phyloP scores from a whole-genome alignment of 2,113 vertebrate genomes.

The Charina bottae region DNA sequence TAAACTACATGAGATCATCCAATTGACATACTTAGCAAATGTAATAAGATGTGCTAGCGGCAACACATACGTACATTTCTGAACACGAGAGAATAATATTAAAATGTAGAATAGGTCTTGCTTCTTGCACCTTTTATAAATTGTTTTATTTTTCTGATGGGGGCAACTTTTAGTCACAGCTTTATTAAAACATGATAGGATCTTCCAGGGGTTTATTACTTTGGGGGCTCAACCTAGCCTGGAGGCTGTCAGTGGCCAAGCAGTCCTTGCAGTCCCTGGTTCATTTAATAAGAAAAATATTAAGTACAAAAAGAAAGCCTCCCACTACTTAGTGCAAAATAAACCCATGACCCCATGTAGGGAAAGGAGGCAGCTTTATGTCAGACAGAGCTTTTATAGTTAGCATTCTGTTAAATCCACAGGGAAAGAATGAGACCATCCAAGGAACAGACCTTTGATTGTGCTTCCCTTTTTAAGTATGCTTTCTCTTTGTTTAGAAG shows the following conservation, averaged over 20 bases:
- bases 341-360: background rate
- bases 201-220: background rate
- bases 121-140: background rate
- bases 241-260: background rate
- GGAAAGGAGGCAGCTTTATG: background rate
- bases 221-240: background rate
- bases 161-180: background rate
- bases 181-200: background rate
- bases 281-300: background rate
- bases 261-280: background rate
- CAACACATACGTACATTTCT: background rate
- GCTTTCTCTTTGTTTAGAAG: slow-evolving; percentile 14
- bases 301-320: background rate
- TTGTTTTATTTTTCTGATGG: background rate
- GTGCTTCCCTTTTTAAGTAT: background rate
- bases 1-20: background rate
- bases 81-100: background rate
- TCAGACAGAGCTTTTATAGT: background rate
- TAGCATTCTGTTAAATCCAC: slow-evolving; percentile 5
- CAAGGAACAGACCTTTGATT: background rate
- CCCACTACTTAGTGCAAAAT: background rate
- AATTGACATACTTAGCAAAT: background rate
- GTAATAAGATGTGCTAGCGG: background rate
- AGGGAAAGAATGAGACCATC: background rate
- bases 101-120: background rate